phyloP scores from a whole-genome alignment of 2,113 vertebrate genomes.

The Motacilla tschutschensis region DNA sequence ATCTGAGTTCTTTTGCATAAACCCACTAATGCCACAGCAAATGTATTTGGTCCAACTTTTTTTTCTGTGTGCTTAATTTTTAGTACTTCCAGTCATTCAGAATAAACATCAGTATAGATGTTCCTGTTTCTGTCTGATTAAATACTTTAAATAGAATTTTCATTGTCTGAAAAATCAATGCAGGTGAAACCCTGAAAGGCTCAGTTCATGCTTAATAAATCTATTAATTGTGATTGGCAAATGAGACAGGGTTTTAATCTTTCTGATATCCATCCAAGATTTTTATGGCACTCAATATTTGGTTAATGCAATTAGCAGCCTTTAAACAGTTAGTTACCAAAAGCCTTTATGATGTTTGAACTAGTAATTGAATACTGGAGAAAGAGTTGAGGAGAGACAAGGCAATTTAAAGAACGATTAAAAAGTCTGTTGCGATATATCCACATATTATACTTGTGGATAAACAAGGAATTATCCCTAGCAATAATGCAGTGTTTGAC shows the following conservation, averaged over 20 bases:
- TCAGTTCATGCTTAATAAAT: not conserved
- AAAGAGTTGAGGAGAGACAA: not conserved
- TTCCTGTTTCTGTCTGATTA: not conserved
- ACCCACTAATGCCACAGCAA: not conserved
- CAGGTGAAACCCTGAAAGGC: not conserved
- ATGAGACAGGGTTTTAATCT: not conserved
- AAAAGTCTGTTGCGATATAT: not conserved
- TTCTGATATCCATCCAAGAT: not conserved
- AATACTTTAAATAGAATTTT: not conserved
- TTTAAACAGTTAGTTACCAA: not conserved
- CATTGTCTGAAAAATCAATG: not conserved
- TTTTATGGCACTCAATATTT: not conserved
- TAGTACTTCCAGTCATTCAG: not conserved
- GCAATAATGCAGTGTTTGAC: not conserved
- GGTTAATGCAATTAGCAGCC: not conserved
- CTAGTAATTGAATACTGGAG: not conserved
- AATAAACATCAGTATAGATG: not conserved
- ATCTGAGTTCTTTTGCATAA: not conserved
- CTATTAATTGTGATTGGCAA: not conserved
- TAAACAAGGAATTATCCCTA: not conserved
- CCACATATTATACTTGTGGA: not conserved
- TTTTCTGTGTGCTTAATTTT: not conserved
- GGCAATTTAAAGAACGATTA: not conserved
- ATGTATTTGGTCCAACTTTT: not conserved
- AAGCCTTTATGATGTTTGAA: not conserved